Evolutionary conservation across 2,113 vertebrate species (phyloP).

Genomic region (Motacilla alba): DNA sequence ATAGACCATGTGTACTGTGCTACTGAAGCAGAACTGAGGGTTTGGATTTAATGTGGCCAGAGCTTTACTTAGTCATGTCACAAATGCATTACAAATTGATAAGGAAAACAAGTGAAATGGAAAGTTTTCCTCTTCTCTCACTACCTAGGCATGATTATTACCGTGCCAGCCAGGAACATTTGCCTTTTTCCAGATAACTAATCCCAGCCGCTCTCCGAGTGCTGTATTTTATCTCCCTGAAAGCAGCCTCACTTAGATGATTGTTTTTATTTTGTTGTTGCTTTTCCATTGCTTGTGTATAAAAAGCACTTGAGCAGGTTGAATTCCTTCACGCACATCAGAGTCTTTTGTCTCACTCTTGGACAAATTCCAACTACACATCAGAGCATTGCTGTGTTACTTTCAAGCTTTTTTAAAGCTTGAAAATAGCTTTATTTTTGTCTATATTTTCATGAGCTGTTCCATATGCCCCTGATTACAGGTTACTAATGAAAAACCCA

Average conservation of each 20-base stretch:
- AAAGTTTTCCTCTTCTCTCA: not conserved
- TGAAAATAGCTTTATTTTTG: not conserved
- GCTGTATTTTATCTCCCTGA: not conserved
- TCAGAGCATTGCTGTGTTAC: not conserved
- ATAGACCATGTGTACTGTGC: not conserved
- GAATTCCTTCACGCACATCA: not conserved
- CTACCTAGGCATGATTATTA: not conserved
- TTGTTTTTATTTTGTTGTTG: not conserved
- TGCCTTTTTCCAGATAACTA: not conserved
- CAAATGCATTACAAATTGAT: not conserved
- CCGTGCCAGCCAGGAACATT: not conserved
- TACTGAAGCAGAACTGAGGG: not conserved
- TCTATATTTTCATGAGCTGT: not conserved
- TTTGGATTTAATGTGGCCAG: not conserved
- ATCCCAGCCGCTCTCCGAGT: not conserved
- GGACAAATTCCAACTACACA: not conserved
- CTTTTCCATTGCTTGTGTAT: not conserved
- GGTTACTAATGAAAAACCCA: constrained; percentile 69
- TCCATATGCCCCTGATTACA: constrained; percentile 17
- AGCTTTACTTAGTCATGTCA: not conserved
- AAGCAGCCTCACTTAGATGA: not conserved
- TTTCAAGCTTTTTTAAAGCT: not conserved
- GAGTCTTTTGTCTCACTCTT: not conserved
- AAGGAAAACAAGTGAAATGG: not conserved
- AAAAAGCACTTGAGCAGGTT: not conserved